Conservation (phyloP, 2,888 invertebrate genomes). For the Nomada goodeniana region DNA sequence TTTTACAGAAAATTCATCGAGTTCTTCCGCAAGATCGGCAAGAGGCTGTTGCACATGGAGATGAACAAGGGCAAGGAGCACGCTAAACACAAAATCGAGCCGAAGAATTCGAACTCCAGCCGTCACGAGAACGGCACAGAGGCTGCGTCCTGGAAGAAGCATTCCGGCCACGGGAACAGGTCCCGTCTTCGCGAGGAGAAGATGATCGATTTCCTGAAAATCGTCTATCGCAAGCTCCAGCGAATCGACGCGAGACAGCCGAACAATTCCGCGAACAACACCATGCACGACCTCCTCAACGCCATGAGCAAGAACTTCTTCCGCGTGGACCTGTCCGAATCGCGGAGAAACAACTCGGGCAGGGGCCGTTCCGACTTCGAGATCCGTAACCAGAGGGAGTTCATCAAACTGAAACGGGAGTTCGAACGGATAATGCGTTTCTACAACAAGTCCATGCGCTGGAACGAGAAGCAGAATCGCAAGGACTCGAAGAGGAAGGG, state of each 20-base stretch:
- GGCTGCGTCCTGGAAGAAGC: slow-evolving; percentile 64
- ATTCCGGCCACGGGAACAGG: slow-evolving; percentile 69
- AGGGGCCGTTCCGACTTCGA: slow-evolving; percentile 75
- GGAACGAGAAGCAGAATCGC: slow-evolving; percentile 81
- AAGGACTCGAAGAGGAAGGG: slow-evolving; percentile 77
- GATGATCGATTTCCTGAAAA: slow-evolving; percentile 82
- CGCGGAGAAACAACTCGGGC: slow-evolving; percentile 72
- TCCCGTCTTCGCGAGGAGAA: slow-evolving; percentile 79
- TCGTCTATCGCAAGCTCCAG: slow-evolving; percentile 81
- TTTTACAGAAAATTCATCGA: slow-evolving; percentile 81
- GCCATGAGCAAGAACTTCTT: slow-evolving; percentile 83
- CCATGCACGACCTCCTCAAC: slow-evolving; percentile 82
- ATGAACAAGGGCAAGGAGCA: slow-evolving; percentile 78
- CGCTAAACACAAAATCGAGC: slow-evolving; percentile 59
- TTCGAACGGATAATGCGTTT: slow-evolving; percentile 82
- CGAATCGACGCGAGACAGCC: slow-evolving; percentile 80
- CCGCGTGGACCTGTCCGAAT: slow-evolving; percentile 80
- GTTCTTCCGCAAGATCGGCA: slow-evolving; percentile 81
- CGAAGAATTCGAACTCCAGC: slow-evolving; percentile 50
- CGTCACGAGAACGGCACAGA: slow-evolving; percentile 49
- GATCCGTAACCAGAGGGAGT: slow-evolving; percentile 80
- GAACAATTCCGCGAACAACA: slow-evolving; percentile 78
- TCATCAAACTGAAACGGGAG: slow-evolving; percentile 80
- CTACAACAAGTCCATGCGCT: slow-evolving; percentile 81
- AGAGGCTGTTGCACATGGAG: slow-evolving; percentile 80